These are phyloP conservation scores for Progne subis DNA, from an alignment of 2,113 vertebrate genomes.

Conservation along the genomic window DNA sequence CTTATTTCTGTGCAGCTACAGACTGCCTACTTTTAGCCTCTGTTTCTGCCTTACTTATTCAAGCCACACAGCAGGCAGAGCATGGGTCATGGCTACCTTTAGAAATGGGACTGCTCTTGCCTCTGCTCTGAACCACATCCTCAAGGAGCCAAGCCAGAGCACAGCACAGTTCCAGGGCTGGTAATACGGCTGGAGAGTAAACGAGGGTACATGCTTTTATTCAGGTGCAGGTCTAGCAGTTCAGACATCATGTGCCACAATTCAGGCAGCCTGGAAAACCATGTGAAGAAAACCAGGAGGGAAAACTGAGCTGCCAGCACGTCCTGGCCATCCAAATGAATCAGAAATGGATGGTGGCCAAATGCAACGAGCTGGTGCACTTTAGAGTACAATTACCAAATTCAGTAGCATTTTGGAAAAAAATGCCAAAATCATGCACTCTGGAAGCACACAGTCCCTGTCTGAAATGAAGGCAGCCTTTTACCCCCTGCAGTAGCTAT, in stretches of 20 bases:
- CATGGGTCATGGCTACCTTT: background rate
- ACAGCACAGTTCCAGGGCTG: background rate
- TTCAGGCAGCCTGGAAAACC: background rate
- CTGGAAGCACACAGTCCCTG: background rate
- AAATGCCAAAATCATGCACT: background rate
- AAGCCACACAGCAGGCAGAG: background rate
- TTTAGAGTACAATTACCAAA: background rate
- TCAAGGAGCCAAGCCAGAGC: background rate
- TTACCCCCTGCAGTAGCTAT: background rate
- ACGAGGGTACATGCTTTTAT: background rate
- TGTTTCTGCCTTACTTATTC: background rate
- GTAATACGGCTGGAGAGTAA: background rate
- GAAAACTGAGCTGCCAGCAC: background rate
- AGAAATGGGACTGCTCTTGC: background rate
- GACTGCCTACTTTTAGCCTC: background rate
- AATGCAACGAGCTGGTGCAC: background rate
- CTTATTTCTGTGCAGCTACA: background rate
- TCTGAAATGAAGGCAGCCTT: background rate
- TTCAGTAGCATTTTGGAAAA: background rate
- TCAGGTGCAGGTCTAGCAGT: background rate
- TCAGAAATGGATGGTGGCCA: background rate
- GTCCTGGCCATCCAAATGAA: background rate
- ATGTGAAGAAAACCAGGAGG: background rate
- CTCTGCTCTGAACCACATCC: background rate
- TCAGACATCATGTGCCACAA: background rate